phyloP scores from a whole-genome alignment of 2,797 vertebrate genomes.

The Diceros bicornis region DNA sequence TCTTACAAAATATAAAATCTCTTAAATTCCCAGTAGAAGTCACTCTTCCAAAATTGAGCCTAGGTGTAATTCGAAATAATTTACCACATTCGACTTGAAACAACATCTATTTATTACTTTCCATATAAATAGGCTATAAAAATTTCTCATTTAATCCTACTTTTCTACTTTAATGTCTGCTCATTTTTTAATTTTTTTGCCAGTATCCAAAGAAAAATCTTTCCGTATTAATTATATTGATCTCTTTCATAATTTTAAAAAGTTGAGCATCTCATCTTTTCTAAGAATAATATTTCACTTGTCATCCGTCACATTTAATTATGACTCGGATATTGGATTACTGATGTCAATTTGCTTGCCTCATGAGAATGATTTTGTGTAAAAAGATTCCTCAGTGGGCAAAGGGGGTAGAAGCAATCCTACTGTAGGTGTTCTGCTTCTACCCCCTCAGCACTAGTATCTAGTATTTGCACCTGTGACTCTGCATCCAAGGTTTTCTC shows the following conservation, averaged over 20 bases:
- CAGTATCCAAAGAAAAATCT: conserved; percentile 44
- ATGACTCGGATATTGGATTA: background rate
- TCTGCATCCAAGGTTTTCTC: background rate
- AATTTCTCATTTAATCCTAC: conserved; percentile 63
- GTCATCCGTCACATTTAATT: background rate
- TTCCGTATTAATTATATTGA: conserved; percentile 60
- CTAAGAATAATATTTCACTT: conserved; percentile 65
- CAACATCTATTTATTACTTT: conserved; percentile 69
- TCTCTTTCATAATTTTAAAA: conserved; percentile 54
- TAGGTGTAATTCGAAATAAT: conserved; percentile 69
- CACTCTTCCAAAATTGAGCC: conserved; percentile 64
- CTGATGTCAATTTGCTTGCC: background rate
- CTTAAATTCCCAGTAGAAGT: conserved; percentile 53
- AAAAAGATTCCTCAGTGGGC: background rate
- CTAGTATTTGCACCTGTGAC: background rate
- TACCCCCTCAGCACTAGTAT: background rate
- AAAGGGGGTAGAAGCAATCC: fast-evolving
- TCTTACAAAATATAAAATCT: conserved; percentile 58
- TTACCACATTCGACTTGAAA: conserved; percentile 70
- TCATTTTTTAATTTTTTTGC: conserved; percentile 42
- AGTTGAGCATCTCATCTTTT: conserved; percentile 24
- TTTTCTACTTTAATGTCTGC: conserved; percentile 56
- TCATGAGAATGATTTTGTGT: background rate
- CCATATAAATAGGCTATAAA: conserved; percentile 61
- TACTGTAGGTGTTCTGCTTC: background rate